Evolutionary conservation across 2,888 invertebrate species (phyloP).

Genomic region (Erpobdella octoculata): DNA sequence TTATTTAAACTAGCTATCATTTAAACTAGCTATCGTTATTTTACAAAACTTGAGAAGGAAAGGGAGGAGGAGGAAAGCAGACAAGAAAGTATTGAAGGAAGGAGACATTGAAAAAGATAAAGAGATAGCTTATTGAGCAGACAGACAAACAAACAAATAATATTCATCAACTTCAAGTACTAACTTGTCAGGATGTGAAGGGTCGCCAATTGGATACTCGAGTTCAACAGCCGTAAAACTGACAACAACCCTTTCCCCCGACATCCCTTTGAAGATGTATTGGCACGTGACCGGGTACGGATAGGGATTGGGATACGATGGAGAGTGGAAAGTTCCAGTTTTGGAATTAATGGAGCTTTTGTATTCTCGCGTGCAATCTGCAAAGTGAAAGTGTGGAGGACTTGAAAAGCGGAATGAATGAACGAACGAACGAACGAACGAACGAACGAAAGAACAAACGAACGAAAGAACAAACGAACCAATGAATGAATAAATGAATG

Average conservation of each 20-base stretch:
- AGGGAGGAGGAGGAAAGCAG: no score
- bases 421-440: not conserved
- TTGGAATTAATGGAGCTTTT: not conserved
- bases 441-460: not conserved
- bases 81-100: no score
- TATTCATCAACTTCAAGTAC: not conserved
- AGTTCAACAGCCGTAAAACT: not conserved
- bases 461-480: not conserved
- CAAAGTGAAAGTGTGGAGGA: not conserved
- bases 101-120: no score
- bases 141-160: not conserved
- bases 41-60: no score
- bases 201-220: not conserved
- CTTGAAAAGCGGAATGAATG: not conserved
- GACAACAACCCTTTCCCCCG: not conserved
- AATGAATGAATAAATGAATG: not conserved
- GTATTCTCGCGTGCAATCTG: not conserved
- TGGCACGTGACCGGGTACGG: not conserved
- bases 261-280: not conserved
- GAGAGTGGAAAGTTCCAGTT: not conserved
- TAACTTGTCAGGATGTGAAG: not conserved
- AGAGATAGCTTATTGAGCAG: no score
- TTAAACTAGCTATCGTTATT: no score
- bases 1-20: no score
- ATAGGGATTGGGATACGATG: not conserved